Base-by-base conservation (phyloP, 1,140 invertebrate genomes). In the Scaptomyza hsui region DNA sequence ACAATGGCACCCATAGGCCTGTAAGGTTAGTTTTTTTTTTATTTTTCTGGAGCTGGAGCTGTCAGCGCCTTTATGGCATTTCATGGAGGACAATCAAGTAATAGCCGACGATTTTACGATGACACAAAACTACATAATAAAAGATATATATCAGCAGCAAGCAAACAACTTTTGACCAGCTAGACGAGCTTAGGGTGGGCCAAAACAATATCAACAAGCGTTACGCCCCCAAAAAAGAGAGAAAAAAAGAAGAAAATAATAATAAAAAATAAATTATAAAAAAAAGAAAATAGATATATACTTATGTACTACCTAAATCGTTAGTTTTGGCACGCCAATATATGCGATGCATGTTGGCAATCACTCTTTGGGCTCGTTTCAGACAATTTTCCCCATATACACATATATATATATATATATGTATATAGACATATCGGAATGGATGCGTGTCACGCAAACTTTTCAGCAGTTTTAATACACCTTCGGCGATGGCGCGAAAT, bases 101-200 rank as follows among this genome's bases (percentile, higher is more conserved):
- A 85, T 85, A 86, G 81, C 77, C 59, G 73, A 76, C 81, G 81
- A 76, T 85, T 86, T 85, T 72, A 85, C 81, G 81, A 85, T 86
- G 81, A 86, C 81, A 81, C 81, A 85, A 64, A 85, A 85, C 81
- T 86, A 85, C 81, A 85, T 85, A 77, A 85, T 85, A 86, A 85
- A 85, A 86, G 81, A 80, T 76, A 86, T 85, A 85, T 85, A 85
- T 85, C 80, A 85, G 70, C 52, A 18, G 53, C 29, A 32, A 39
- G 21, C 21, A 13, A 47, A 57, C 62, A 44, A 71, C 37, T 26
- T 48, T 41, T 49, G 41, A 26, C 44, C 52, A 64, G 39, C 48
- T 52, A 19, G n/a, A 4, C 16, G 24, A 4, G 10, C 2, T 3
- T 0, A 39, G n/a, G 44, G 3, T 10, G 44, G 13, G 32, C 15